Conservation (phyloP, 2,888 invertebrate species). For the Syrista parreyssii region DNA sequence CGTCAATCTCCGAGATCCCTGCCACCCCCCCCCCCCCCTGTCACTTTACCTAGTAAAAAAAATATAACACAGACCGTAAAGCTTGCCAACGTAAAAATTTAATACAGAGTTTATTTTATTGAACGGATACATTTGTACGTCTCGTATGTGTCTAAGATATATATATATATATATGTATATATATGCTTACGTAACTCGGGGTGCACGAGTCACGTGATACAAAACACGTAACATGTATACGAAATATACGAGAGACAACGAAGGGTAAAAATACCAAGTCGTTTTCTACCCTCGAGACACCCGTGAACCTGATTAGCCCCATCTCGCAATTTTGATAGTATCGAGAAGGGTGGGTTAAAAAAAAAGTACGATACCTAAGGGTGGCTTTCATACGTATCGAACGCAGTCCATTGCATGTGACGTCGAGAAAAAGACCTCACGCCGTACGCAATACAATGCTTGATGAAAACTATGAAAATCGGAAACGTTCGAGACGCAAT, state of each 20-base stretch:
- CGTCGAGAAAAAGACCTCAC: neutral
- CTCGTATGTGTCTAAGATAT: neutral
- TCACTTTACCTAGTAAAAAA: neutral
- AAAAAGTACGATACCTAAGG: neutral
- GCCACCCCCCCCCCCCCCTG: neutral
- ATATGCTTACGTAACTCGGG: neutral
- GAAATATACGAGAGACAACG: neutral
- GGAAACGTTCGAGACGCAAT: neutral
- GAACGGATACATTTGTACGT: constrained; percentile 10
- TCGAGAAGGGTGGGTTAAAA: neutral
- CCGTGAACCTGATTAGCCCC: neutral
- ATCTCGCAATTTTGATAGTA: neutral
- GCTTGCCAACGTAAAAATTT: constrained; percentile 22
- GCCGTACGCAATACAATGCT: neutral
- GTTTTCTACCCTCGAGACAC: neutral
- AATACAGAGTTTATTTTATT: constrained; percentile 29
- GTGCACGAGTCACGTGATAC: neutral
- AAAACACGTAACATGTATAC: neutral
- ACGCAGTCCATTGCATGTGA: neutral
- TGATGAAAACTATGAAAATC: neutral
- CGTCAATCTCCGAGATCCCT: constrained; percentile 10
- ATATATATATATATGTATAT: neutral
- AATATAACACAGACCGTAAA: constrained; percentile 16
- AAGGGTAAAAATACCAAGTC: neutral
- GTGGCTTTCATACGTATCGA: neutral